Conservation (phyloP, 1,140 invertebrate genomes). For the Cotesia vestalis region DNA sequence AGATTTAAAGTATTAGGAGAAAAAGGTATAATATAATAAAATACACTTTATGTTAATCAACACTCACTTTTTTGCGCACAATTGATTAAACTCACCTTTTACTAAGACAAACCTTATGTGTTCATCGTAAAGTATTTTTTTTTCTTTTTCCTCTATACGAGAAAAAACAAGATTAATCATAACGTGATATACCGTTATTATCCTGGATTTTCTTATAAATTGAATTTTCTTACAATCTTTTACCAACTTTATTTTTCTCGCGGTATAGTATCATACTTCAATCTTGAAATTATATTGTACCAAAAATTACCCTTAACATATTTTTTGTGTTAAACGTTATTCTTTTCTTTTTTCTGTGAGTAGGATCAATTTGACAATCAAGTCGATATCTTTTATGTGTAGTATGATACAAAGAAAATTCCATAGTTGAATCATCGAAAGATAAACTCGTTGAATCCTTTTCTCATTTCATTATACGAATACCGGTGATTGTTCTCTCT, state of each 20-base stretch:
- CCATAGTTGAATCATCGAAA: conserved; percentile 3
- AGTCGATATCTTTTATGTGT: not conserved
- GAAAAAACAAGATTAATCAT: not conserved
- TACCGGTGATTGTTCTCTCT: conserved; percentile 25
- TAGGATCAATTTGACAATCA: not conserved
- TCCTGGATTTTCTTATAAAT: conserved; percentile 4
- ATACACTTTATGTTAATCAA: no score
- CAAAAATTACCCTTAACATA: conserved; percentile 6
- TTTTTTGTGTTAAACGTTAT: no score
- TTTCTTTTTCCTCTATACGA: no score
- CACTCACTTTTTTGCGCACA: conserved; percentile 3
- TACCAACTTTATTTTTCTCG: not conserved
- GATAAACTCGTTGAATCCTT: conserved; percentile 17
- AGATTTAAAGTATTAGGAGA: no score
- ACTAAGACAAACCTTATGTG: not conserved
- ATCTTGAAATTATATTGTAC: not conserved
- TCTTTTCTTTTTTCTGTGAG: no score
- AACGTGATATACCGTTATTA: conserved; percentile 2
- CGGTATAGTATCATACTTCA: not conserved
- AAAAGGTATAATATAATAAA: no score
- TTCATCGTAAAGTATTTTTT: not conserved
- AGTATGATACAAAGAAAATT: not conserved
- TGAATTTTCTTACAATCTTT: not conserved
- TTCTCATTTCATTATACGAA: conserved; percentile 6
- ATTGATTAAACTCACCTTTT: not conserved